Percentiles rank a stretch among this genome's conserved stretches.
Evolutionary conservation across 2,888 invertebrate genomes (phyloP).

Genomic region (Lysandra coridon): DNA sequence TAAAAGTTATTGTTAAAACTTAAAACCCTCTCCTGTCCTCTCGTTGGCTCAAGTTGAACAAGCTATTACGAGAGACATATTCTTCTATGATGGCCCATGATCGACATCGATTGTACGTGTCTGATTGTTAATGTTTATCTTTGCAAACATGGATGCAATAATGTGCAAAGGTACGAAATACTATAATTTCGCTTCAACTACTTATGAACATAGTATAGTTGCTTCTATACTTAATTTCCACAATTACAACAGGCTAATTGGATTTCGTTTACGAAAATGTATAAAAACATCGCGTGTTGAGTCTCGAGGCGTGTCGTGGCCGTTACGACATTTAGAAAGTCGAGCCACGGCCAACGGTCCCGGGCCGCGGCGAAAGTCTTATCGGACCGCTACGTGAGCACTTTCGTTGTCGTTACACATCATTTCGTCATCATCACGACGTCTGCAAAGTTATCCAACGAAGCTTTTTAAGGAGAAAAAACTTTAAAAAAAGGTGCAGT

Average conservation of each 20-base stretch:
- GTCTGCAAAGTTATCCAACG: background rate
- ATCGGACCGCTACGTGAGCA: slow-evolving; percentile 37
- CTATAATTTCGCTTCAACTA: no score
- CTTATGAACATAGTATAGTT: background rate
- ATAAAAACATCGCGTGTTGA: slow-evolving; percentile 71
- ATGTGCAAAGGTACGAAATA: no score
- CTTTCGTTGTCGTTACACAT: slow-evolving; percentile 17
- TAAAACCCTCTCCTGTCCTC: no score
- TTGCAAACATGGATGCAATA: no score
- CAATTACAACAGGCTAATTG: background rate
- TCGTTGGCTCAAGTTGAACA: no score
- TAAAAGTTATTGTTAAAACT: no score
- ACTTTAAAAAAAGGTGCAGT: background rate
- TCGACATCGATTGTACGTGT: no score
- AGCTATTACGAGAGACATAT: no score
- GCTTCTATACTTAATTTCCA: background rate
- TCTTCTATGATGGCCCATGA: no score
- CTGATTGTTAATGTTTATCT: no score
- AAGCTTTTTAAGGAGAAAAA: background rate
- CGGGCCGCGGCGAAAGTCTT: slow-evolving; percentile 69
- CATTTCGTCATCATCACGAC: background rate
- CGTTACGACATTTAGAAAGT: slow-evolving; percentile 78
- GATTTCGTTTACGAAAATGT: slow-evolving; percentile 69
- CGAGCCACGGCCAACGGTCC: slow-evolving; percentile 76
- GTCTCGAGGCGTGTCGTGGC: slow-evolving; percentile 63